Evolutionary conservation across 2,113 vertebrate genomes (phyloP).

Genomic region (Phalacrocorax aristotelis): DNA sequence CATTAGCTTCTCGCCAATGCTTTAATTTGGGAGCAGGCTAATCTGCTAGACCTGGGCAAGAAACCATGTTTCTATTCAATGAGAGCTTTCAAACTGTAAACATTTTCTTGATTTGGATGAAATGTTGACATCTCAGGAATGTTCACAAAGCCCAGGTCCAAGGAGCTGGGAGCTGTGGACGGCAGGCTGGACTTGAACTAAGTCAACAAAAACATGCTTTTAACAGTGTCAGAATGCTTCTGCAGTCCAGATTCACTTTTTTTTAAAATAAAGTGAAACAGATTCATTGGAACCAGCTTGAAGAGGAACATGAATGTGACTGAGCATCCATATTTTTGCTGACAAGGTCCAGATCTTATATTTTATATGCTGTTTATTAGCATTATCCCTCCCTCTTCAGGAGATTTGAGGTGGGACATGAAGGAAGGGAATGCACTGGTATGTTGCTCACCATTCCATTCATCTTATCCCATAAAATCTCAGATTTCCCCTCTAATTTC

Average conservation of each 20-base stretch:
- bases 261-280: neutral
- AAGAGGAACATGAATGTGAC: neutral
- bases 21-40: neutral
- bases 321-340: neutral
- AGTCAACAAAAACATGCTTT: neutral
- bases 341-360: neutral
- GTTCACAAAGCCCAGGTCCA: neutral
- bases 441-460: neutral
- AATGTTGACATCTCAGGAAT: neutral
- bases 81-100: slow-evolving; percentile 12
- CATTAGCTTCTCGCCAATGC: neutral
- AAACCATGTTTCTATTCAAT: neutral
- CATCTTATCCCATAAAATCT: neutral
- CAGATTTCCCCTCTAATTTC: neutral
- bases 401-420: neutral
- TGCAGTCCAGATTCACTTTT: neutral
- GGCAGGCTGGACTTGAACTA: neutral
- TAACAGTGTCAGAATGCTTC: neutral
- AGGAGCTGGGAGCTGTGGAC: neutral
- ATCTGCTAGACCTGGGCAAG: slow-evolving; percentile 22
- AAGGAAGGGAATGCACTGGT: neutral
- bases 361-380: neutral
- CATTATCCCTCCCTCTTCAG: neutral
- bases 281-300: neutral
- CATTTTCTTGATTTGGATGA: neutral